These are phyloP conservation scores for Orchesella flavescens DNA, from an alignment of 2,888 invertebrate genomes.

Conservation along the genomic window DNA sequence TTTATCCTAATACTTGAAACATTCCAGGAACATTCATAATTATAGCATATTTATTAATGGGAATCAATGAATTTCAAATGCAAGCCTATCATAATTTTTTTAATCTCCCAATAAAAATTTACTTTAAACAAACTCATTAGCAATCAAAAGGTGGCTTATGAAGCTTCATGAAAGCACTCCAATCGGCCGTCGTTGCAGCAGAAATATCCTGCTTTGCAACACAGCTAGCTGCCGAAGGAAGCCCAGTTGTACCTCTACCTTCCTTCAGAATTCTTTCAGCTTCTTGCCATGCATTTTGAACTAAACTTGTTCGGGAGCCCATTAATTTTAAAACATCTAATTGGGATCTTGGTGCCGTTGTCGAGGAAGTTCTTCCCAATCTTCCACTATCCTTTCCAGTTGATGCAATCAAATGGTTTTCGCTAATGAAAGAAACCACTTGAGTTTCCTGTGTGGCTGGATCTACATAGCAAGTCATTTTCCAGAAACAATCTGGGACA, in stretches of 20 bases:
- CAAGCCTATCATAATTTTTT: too few relatives aligned
- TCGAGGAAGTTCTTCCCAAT: constrained; percentile 20
- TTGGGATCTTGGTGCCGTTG: constrained; percentile 54
- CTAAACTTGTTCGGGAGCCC: constrained; percentile 19
- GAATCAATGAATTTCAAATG: too few relatives aligned
- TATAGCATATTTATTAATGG: too few relatives aligned
- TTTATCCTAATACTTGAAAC: too few relatives aligned
- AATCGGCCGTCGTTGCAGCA: background rate
- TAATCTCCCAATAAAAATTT: too few relatives aligned
- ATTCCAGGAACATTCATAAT: too few relatives aligned
- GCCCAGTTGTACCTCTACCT: constrained; percentile 22
- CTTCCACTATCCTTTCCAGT: background rate
- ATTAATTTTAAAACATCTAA: constrained; percentile 48
- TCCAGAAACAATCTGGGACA: constrained; percentile 66
- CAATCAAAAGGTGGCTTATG: constrained; percentile 41
- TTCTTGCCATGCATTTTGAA: constrained; percentile 37
- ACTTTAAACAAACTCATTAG: background rate
- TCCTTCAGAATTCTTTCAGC: constrained; percentile 38
- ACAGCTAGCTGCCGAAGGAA: constrained; percentile 35
- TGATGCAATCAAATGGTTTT: constrained; percentile 51
- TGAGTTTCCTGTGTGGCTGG: constrained; percentile 30
- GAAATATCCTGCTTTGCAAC: constrained; percentile 2
- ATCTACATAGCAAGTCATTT: constrained; percentile 65
- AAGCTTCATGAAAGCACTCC: constrained; percentile 32
- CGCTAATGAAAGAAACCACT: constrained; percentile 64